Conservation (phyloP, 2,888 invertebrate species). For the Trichopoda pennipes region DNA sequence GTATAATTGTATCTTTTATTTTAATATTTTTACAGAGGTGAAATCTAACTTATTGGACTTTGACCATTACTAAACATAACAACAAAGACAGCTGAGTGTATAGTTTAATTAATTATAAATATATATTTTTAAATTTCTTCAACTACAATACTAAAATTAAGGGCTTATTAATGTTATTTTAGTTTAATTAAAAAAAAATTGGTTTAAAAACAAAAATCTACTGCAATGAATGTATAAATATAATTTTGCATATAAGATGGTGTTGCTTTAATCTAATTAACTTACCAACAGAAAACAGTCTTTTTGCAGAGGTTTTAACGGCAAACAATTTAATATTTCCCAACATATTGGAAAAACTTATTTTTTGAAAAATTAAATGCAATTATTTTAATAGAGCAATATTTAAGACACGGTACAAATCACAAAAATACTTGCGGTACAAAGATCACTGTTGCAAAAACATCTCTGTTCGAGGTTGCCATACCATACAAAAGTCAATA, state of each 20-base stretch:
- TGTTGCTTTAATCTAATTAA: neutral
- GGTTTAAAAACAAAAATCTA: too few relatives aligned
- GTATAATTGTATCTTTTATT: neutral
- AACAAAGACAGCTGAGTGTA: neutral
- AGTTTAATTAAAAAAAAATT: neutral
- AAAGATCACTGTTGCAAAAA: conserved; percentile 38
- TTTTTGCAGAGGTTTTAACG: conserved; percentile 41
- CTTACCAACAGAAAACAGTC: conserved; percentile 55
- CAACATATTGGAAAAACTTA: conserved; percentile 52
- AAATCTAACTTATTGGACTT: conserved; percentile 26
- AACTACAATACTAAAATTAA: neutral
- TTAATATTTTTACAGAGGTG: neutral
- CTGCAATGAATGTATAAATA: too few relatives aligned
- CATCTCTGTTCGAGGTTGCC: neutral
- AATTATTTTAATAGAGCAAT: neutral
- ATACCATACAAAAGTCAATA: too few relatives aligned
- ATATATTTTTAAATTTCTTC: neutral
- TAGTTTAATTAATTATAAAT: neutral
- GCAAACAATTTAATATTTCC: conserved; percentile 47
- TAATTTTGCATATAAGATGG: too few relatives aligned
- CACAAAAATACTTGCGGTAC: conserved; percentile 16
- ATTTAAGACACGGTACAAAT: neutral
- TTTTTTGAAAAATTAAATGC: neutral
- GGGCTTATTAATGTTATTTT: neutral
- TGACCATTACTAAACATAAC: conserved; percentile 1